Percentiles rank a stretch among this genome's conserved stretches.
Conservation (phyloP, 1,140 invertebrate genomes). For the Chionoecetes opilio region DNA sequence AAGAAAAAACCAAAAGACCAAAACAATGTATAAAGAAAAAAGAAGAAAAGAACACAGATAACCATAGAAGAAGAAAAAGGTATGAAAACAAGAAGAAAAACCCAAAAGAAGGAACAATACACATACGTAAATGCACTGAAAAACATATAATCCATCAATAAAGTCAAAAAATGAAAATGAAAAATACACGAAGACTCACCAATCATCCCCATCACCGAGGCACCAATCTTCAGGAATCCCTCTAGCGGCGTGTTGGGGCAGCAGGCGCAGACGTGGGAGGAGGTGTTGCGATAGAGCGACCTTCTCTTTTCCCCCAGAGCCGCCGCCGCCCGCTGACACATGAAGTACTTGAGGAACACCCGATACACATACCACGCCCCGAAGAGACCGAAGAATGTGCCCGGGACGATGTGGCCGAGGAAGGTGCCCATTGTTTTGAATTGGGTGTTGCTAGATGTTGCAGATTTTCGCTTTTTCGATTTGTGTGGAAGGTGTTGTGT, state of each 20-base stretch:
- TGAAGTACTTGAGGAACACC: slow-evolving; percentile 82
- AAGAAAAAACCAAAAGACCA: too few species aligned
- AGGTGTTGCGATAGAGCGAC: slow-evolving; percentile 82
- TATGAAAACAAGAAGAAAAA: too few species aligned
- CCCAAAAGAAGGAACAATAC: too few species aligned
- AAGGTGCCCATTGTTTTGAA: slow-evolving; percentile 73
- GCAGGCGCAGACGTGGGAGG: slow-evolving; percentile 83
- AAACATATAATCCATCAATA: too few species aligned
- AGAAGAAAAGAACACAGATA: too few species aligned
- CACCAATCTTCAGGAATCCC: slow-evolving; percentile 83
- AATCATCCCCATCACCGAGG: slow-evolving; percentile 83
- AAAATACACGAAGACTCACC: slow-evolving; percentile 75
- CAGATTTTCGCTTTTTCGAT: too few species aligned
- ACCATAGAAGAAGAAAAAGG: too few species aligned
- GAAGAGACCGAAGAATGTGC: slow-evolving; percentile 85
- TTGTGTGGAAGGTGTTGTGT: too few species aligned
- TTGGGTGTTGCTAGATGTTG: not conserved
- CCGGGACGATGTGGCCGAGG: slow-evolving; percentile 84
- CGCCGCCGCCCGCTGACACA: slow-evolving; percentile 63
- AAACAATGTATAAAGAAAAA: too few species aligned
- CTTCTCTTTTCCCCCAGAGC: slow-evolving; percentile 60
- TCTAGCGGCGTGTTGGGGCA: slow-evolving; percentile 82
- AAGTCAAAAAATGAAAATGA: too few species aligned
- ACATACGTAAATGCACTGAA: too few species aligned
- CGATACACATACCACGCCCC: slow-evolving; percentile 85